Percentiles rank a stretch among this genome's conserved stretches.
Conservation (phyloP, 64 coral and sea anemone species). For the Stichodactyla mertensii region DNA sequence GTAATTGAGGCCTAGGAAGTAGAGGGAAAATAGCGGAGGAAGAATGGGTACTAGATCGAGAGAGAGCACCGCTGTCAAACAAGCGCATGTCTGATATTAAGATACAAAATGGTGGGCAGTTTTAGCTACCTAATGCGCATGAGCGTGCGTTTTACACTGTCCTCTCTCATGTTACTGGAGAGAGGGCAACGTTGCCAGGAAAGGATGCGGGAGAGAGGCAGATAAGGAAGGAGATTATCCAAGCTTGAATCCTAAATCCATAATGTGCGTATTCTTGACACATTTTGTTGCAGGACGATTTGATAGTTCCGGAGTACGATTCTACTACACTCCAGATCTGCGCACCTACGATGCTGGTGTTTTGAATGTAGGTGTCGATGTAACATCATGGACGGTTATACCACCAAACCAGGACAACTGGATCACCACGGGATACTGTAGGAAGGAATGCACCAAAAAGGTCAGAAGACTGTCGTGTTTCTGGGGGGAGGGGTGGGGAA, state of each 20-base stretch:
- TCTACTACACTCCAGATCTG: conserved; percentile 39
- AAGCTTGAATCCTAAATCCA: not conserved
- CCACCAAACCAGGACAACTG: conserved; percentile 37
- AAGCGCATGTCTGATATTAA: too few species aligned
- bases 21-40: too few species aligned
- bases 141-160: too few species aligned
- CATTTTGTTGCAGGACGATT: conserved; percentile 4
- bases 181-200: too few species aligned
- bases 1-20: too few species aligned
- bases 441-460: conserved; percentile 16
- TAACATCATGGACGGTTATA: conserved; percentile 32
- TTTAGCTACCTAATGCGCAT: too few species aligned
- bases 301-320: conserved; percentile 33
- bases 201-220: too few species aligned
- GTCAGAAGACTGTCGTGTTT: conserved; percentile 1
- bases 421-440: conserved; percentile 27
- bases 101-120: too few species aligned
- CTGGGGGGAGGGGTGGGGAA: not conserved
- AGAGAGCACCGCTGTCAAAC: too few species aligned
- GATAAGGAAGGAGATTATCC: too few species aligned
- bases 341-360: conserved; percentile 34
- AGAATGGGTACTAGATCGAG: too few species aligned
- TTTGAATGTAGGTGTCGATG: not conserved
- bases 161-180: too few species aligned
- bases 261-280: not conserved